Evolutionary conservation across 1,140 invertebrate species (phyloP), one percentile per base, ranked within the genome.

Genomic region (Drosophila pandora): DNA sequence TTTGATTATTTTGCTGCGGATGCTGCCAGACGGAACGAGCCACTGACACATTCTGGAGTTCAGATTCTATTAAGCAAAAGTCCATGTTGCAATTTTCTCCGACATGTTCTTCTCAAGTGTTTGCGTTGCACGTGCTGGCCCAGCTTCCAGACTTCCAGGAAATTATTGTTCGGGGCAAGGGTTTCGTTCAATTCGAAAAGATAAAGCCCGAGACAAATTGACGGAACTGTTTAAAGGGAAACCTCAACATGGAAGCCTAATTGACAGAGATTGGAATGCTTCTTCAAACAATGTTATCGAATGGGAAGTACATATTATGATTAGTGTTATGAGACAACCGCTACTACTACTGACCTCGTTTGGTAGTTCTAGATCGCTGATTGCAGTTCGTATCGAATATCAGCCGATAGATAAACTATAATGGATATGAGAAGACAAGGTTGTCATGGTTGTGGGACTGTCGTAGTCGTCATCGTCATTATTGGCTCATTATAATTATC

Each of bases 401-500:
- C 67, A 69, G 50, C 64, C 64, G 17, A 5, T 39, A 55, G 32
- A 52, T 25, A 22, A 64, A 13, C 56, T 69, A 48, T 30, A 69
- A 72, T 71, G 48, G 32, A 72, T 68, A 71, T 30, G 22, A n/a
- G 43, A 63, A 58, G 37, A 63, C 58, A 73, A 73, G 58, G 70
- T 53, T 82, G 70, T 61, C 70, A 75, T 76, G 57, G 50, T 68
- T 43, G 32, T 67, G 34, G 55, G 53, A 39, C 50, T 41, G 70
- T 25, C 59, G 48, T 28, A 13, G 10, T 12, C 12, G 21, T 34
- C 50, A 62, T 21, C 63, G 57, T 75, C 75, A 84, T 82, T 62
- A 83, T 79, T 83, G 80, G 55, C 64, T 83, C 71, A 83, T 79
- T 83, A 79, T 76, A 79, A 84, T 76, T 84, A 79, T 76, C 80